phyloP scores from a whole-genome alignment of 1,140 invertebrate species.

The Pomacea maculata region DNA sequence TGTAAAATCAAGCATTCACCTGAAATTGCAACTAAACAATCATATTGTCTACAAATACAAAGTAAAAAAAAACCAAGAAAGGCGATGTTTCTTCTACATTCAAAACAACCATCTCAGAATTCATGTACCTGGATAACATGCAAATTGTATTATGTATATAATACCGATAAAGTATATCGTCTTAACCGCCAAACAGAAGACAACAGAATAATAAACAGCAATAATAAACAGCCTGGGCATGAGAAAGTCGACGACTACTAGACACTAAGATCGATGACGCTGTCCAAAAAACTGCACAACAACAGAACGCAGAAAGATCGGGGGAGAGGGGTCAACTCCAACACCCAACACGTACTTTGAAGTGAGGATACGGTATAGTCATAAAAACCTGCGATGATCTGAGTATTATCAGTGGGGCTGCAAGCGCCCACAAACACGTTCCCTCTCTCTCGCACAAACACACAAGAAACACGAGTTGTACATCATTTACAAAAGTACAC shows the following conservation, averaged over 20 bases:
- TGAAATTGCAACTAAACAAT: no score
- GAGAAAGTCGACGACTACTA: no score
- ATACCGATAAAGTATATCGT: neutral
- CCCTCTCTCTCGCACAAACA: neutral
- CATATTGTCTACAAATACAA: neutral
- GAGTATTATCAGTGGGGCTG: slow-evolving; percentile 13
- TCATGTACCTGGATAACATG: neutral
- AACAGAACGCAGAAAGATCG: neutral
- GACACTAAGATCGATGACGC: no score
- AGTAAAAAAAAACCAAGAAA: neutral
- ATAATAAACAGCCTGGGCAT: no score
- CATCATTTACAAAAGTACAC: neutral
- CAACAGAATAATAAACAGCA: no score
- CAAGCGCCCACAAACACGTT: neutral
- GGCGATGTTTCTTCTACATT: neutral
- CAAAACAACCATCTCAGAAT: neutral
- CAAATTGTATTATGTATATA: neutral
- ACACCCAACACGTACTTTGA: neutral
- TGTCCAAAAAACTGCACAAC: neutral
- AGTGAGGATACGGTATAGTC: neutral
- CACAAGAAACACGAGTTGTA: neutral
- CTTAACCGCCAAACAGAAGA: no score
- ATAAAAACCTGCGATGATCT: slow-evolving; percentile 1
- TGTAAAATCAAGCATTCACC: no score
- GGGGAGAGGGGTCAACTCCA: neutral